Conservation (phyloP, 2,113 vertebrate genomes). For the Sebastes fasciatus region DNA sequence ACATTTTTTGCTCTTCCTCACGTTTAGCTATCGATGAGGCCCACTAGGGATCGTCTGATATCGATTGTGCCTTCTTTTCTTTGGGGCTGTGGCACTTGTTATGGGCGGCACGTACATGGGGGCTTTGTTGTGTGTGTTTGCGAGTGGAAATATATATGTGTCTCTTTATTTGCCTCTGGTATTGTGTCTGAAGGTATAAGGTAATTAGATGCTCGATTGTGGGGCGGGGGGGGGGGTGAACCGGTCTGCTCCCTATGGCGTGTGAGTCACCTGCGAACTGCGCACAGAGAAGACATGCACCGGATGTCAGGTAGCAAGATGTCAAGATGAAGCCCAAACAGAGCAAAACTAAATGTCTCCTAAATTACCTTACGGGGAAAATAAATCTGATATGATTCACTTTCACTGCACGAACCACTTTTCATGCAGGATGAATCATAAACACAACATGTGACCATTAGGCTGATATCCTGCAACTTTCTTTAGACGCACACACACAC, state of each 20-base stretch:
- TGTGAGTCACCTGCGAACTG: constrained; percentile 61
- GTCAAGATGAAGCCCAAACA: constrained; percentile 54
- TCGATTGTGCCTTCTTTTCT: constrained; percentile 79
- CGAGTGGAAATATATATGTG: constrained; percentile 1
- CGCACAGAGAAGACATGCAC: constrained; percentile 20
- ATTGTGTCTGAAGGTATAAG: constrained; percentile 43
- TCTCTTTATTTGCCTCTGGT: constrained; percentile 13
- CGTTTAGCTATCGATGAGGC: constrained; percentile 80
- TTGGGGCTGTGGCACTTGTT: constrained; percentile 72
- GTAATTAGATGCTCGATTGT: constrained; percentile 70
- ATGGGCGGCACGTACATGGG: constrained; percentile 73
- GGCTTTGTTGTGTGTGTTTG: constrained; percentile 47
- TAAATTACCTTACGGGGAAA: constrained; percentile 67
- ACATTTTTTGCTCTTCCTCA: constrained; percentile 77
- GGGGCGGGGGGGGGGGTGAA: constrained; percentile 34
- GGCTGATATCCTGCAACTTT: constrained; percentile 66
- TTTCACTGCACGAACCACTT: constrained; percentile 52
- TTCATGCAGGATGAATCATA: constrained; percentile 62
- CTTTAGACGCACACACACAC: constrained; percentile 51
- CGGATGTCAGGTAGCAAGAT: constrained; percentile 50
- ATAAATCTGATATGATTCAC: constrained; percentile 64
- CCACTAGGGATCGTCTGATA: constrained; percentile 80
- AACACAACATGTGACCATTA: constrained; percentile 55
- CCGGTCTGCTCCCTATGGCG: constrained; percentile 36
- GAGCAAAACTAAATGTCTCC: constrained; percentile 63